Percentiles rank a stretch among this genome's conserved stretches.
These are phyloP conservation scores for Rhinatrema bivittatum DNA, from an alignment of 2,797 vertebrate species.

Conservation along the genomic window DNA sequence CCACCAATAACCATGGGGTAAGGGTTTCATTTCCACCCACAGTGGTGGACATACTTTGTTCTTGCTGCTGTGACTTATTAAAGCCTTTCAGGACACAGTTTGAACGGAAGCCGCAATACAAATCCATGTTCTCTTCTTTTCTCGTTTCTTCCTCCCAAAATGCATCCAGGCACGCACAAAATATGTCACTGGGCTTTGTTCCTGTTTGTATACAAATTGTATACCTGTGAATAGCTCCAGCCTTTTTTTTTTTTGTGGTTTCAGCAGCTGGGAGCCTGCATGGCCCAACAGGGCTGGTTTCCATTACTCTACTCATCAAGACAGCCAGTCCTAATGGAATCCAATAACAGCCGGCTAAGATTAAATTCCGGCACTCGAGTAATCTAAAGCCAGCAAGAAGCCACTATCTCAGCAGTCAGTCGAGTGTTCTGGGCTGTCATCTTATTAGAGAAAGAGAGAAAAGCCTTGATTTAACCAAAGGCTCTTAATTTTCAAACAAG, in stretches of 20 bases:
- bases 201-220: neutral
- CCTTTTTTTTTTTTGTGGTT: conserved; percentile 4
- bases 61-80: too few relatives aligned
- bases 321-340: conserved; percentile 13
- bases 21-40: too few relatives aligned
- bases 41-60: too few relatives aligned
- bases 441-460: conserved; percentile 42
- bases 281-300: neutral
- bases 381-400: conserved; percentile 44
- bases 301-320: conserved; percentile 2
- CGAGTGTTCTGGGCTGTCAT: conserved; percentile 33
- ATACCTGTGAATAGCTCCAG: rapidly evolving
- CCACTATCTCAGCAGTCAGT: conserved; percentile 33
- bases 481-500: conserved; percentile 41
- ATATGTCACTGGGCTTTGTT: neutral
- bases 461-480: conserved; percentile 44
- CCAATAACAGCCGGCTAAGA: conserved; percentile 35
- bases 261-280: neutral
- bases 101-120: too few relatives aligned
- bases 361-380: conserved; percentile 37
- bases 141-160: too few relatives aligned
- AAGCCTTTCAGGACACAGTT: too few relatives aligned
- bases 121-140: too few relatives aligned
- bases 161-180: too few relatives aligned
- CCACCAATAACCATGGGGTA: too few relatives aligned